phyloP scores from a whole-genome alignment of 1,140 invertebrate species.

The Pseudoatta argentina region DNA sequence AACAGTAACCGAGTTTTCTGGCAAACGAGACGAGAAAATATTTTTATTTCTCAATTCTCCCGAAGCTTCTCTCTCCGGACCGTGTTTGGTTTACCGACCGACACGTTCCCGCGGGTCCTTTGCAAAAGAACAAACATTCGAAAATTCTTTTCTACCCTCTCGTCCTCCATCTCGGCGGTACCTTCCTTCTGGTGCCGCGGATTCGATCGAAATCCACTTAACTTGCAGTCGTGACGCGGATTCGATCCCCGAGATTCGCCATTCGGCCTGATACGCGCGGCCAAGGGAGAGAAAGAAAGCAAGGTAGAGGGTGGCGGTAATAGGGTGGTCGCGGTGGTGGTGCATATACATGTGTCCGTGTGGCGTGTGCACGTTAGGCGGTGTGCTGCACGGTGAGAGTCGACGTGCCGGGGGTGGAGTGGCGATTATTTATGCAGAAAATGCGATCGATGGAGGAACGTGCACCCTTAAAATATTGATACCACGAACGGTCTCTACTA shows the following conservation, averaged over 20 bases:
- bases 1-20: conserved; percentile 27
- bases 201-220: conserved; percentile 69
- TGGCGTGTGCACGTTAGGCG: neutral
- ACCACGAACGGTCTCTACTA: conserved; percentile 71
- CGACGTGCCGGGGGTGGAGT: conserved; percentile 41
- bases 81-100: too few relatives aligned
- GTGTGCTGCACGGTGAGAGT: conserved; percentile 35
- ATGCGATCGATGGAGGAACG: conserved; percentile 81
- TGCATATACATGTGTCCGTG: neutral
- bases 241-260: conserved; percentile 67
- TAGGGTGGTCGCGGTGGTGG: neutral
- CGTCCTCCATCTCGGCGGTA: neutral
- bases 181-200: neutral
- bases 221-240: conserved; percentile 42
- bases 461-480: conserved; percentile 82
- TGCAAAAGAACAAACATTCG: conserved; percentile 21
- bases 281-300: conserved; percentile 36
- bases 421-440: conserved; percentile 82
- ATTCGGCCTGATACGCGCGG: conserved; percentile 9
- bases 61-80: neutral
- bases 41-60: conserved; percentile 13
- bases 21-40: neutral
- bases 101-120: neutral
- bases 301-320: neutral
- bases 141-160: conserved; percentile 5